A percentile compares a stretch with the other conserved stretches of the same genome.
Conservation (phyloP, 92 coral and sea anemone genomes). For the Phenganax subtilis region DNA sequence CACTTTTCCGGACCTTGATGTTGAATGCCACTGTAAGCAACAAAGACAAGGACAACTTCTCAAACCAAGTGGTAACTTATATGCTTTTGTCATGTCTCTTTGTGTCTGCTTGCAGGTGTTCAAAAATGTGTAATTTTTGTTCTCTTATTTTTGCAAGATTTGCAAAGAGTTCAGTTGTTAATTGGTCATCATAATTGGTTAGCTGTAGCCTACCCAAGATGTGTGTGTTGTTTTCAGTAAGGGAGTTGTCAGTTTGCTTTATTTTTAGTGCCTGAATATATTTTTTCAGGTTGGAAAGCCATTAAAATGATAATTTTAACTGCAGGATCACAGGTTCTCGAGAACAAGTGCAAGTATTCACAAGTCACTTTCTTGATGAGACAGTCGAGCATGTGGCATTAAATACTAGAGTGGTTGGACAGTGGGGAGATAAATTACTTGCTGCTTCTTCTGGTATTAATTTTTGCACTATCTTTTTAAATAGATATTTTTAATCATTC, state of each 20-base stretch:
- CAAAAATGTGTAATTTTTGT: background rate
- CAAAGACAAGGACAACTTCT: no score
- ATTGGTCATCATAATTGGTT: slow-evolving; percentile 88
- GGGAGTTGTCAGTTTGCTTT: slow-evolving; percentile 10
- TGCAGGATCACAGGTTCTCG: slow-evolving; percentile 48
- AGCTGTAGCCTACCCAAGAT: slow-evolving; percentile 95
- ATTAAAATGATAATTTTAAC: no score
- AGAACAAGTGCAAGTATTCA: slow-evolving; percentile 81
- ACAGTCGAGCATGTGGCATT: slow-evolving; percentile 87
- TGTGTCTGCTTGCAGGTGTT: background rate
- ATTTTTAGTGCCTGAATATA: background rate
- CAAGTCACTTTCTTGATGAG: slow-evolving; percentile 73
- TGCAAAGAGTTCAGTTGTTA: slow-evolving; percentile 78
- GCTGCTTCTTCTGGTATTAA: slow-evolving; percentile 84
- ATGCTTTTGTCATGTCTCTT: no score
- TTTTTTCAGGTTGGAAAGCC: background rate
- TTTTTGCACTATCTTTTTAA: background rate
- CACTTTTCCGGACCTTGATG: no score
- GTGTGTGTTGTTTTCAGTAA: slow-evolving; percentile 88
- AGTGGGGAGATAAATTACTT: slow-evolving; percentile 82
- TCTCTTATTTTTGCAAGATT: slow-evolving; percentile 41
- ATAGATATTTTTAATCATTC: background rate
- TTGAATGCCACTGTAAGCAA: no score
- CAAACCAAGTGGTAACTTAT: no score
- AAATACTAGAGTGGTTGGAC: slow-evolving; percentile 87